These are phyloP conservation scores for Netelia melanura DNA, from an alignment of 2,888 invertebrate genomes.

Conservation along the genomic window DNA sequence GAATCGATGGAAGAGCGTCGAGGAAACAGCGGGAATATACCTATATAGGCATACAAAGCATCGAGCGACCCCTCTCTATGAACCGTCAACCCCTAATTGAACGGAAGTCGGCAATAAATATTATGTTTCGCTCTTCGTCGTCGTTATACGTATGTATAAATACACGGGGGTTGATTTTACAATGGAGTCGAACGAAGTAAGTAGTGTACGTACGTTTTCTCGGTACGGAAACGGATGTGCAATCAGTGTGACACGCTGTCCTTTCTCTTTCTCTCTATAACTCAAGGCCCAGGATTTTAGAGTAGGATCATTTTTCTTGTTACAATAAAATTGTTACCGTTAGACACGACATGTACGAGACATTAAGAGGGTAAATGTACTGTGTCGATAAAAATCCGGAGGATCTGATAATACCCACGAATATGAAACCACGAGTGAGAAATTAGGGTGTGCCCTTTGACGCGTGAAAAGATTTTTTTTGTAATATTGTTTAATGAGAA, in stretches of 20 bases:
- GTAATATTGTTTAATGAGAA: slow-evolving; percentile 18
- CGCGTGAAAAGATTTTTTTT: slow-evolving; percentile 37
- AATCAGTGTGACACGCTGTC: slow-evolving; percentile 77
- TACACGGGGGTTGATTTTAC: slow-evolving; percentile 65
- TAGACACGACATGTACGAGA: slow-evolving; percentile 10
- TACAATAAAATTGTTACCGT: slow-evolving; percentile 25
- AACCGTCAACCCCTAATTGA: slow-evolving; percentile 83
- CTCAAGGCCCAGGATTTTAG: slow-evolving; percentile 66
- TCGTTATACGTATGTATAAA: slow-evolving; percentile 77
- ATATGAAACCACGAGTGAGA: slow-evolving; percentile 9
- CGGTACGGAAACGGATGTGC: slow-evolving; percentile 82
- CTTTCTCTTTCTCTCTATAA: slow-evolving; percentile 5
- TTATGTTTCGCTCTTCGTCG: slow-evolving; percentile 79
- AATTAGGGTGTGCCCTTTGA: slow-evolving; percentile 25
- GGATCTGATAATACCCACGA: slow-evolving; percentile 1
- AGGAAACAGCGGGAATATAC: slow-evolving; percentile 26
- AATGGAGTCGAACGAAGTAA: slow-evolving; percentile 72
- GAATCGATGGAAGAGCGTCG: slow-evolving; percentile 45
- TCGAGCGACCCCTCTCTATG: slow-evolving; percentile 64
- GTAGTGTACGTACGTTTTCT: slow-evolving; percentile 70
- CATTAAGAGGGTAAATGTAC: slow-evolving; percentile 45
- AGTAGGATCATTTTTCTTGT: slow-evolving; percentile 63
- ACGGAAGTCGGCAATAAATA: slow-evolving; percentile 84
- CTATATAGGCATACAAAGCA: slow-evolving; percentile 22
- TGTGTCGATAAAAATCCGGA: slow-evolving; percentile 55